Conservation (phyloP, 1,140 invertebrate genomes). For the Caenorhabditis brenneri region DNA sequence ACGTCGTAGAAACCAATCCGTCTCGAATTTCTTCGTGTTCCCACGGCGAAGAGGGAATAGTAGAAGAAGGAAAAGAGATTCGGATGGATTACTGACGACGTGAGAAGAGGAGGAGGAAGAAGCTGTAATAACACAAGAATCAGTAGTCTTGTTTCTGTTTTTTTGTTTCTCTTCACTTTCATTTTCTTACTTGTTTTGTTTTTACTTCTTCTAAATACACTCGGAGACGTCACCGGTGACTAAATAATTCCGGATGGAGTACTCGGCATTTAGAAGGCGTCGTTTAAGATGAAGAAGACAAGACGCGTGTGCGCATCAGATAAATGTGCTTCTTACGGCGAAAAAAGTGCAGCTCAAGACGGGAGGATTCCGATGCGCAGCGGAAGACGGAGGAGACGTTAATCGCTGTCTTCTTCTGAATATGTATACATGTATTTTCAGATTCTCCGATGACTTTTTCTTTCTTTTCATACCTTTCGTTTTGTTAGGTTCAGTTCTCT, state of each 20-base stretch:
- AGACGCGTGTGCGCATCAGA: constrained; percentile 5
- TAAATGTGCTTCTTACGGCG: constrained; percentile 11
- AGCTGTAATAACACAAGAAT: constrained; percentile 29
- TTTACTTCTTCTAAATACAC: not conserved
- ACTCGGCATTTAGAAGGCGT: not conserved
- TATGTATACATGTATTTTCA: constrained; percentile 38
- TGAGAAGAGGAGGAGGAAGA: not conserved
- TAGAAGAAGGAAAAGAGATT: not conserved
- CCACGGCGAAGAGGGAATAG: not conserved
- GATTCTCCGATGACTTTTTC: not conserved
- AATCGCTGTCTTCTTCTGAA: not conserved
- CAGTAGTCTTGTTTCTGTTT: not conserved
- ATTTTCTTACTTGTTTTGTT: not conserved
- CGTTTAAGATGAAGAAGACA: not conserved
- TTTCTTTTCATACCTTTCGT: not conserved
- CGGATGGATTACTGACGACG: constrained; percentile 18
- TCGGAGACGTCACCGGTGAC: not conserved
- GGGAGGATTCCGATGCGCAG: not conserved
- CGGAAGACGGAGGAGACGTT: not conserved
- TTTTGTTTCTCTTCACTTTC: not conserved
- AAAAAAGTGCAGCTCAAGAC: constrained; percentile 35
- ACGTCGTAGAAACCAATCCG: constrained; percentile 33
- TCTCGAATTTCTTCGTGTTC: constrained; percentile 31
- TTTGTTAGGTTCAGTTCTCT: not conserved
- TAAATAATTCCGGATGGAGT: constrained; percentile 16